Base-by-base conservation (phyloP, 2,888 invertebrate genomes). In the Listrodromus nycthemerus region DNA sequence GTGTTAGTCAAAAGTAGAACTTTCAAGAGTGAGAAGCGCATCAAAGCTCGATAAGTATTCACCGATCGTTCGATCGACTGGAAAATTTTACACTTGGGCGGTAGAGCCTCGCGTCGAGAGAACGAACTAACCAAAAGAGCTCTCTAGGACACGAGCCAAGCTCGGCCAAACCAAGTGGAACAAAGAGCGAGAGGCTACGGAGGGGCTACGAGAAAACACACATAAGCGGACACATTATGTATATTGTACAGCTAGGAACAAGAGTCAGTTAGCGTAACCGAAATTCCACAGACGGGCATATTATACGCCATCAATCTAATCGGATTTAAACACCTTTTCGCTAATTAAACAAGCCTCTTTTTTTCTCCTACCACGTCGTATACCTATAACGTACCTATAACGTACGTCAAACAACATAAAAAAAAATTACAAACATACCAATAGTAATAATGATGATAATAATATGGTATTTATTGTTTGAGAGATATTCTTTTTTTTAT, bases 111-210 rank as follows among this genome's bases (percentile, higher is more conserved):
- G 48, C 71, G 21, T 61, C 30, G 58, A 16, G 55, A 41, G 50
- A 50, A 16, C 16, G 27, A 27, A n/a, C 1, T 10, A 50, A 50
- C 50, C 16, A 27, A 50, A 45, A 30, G 30, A 45, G 58, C 48
- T 67, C 21, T 10, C n/a, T n/a, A 50, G 61, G 67, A 63, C 21
- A 27, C 67, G 45, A 71, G 50, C 45, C 27, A 37, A 45, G 61
- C 61, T 65, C 65, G 63, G 41, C 61, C 69, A 55, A 82, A 55
- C 69, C 55, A 52, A 78, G 74, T 78, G 63, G 69, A 82, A 82
- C 78, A 78, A 82, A 78, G 73, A 82, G 69, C 77, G 67, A 69
- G 67, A 55, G 50, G 65, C 50, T 21, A 45, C 37, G 24, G 41
- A 37, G n/a, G n/a, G n/a, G n/a, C n/a, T n/a, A 73, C 58, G 24